These are phyloP conservation scores for Condylura cristata DNA, from an alignment of 2,113 vertebrate genomes.

Conservation along the genomic window DNA sequence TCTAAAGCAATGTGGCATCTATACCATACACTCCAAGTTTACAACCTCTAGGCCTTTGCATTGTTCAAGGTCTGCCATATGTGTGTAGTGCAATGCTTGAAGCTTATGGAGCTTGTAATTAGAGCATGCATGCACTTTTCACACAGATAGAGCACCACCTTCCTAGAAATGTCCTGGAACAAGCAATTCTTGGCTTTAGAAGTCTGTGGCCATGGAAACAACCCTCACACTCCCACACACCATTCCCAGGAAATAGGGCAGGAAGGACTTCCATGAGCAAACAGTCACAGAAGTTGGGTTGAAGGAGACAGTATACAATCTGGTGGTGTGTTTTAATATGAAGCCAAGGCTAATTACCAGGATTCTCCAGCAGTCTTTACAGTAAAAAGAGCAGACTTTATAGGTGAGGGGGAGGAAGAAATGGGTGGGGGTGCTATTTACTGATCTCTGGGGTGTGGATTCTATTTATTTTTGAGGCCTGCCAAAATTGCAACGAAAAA, in stretches of 20 bases:
- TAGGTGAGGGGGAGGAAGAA: background rate
- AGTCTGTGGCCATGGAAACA: slow-evolving; percentile 45
- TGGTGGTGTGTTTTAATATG: background rate
- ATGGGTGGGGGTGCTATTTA: background rate
- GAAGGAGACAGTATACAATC: background rate
- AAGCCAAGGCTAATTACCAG: slow-evolving; percentile 25
- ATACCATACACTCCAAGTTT: background rate
- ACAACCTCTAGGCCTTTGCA: background rate
- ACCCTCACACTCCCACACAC: background rate
- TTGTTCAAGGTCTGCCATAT: background rate
- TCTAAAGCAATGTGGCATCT: background rate
- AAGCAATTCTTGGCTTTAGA: slow-evolving; percentile 38
- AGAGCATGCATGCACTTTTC: background rate
- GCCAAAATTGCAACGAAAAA: slow-evolving; percentile 21
- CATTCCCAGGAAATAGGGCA: background rate
- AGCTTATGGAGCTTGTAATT: background rate
- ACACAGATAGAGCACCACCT: background rate
- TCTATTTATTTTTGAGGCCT: slow-evolving; percentile 35
- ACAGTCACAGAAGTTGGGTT: background rate
- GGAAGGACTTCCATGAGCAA: background rate
- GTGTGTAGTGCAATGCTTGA: background rate
- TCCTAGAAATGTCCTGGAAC: slow-evolving; percentile 8
- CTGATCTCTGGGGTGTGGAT: slow-evolving; percentile 3
- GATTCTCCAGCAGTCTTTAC: background rate
- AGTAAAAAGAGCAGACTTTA: slow-evolving; percentile 22